Evolutionary conservation across 2,888 invertebrate genomes (phyloP).

Genomic region (Trissolcus brochymenae): DNA sequence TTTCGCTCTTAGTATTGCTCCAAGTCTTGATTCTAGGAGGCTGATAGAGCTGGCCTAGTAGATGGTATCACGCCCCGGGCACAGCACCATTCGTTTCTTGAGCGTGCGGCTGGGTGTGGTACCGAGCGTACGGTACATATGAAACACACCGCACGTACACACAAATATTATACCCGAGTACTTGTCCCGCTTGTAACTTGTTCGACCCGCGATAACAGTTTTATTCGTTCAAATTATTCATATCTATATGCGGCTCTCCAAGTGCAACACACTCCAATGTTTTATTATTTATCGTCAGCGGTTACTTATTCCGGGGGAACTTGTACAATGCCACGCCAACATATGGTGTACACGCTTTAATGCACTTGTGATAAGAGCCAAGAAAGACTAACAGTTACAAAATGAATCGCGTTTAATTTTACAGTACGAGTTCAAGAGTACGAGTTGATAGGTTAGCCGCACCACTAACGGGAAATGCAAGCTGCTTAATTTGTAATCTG

Average conservation of each 20-base stretch:
- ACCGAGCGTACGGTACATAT: conserved; percentile 52
- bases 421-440: conserved; percentile 15
- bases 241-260: conserved; percentile 29
- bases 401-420: conserved; percentile 40
- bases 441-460: conserved; percentile 26
- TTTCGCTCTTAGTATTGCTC: conserved; percentile 13
- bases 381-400: conserved; percentile 33
- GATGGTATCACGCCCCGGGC: conserved; percentile 58
- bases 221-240: conserved; percentile 53
- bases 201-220: conserved; percentile 55
- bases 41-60: conserved; percentile 55
- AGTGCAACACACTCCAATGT: conserved; percentile 18
- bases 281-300: conserved; percentile 45
- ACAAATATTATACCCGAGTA: conserved; percentile 19
- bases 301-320: conserved; percentile 25
- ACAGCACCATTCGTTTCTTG: conserved; percentile 48
- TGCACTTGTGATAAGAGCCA: conserved; percentile 32
- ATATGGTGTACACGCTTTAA: conserved; percentile 36
- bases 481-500: conserved; percentile 41
- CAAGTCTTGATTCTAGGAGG: conserved; percentile 47
- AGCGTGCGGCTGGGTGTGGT: conserved; percentile 57
- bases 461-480: conserved; percentile 27
- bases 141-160: conserved; percentile 32
- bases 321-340: conserved; percentile 25
- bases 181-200: conserved; percentile 32